These are phyloP conservation scores for Python bivittatus DNA, from an alignment of 2,113 vertebrate genomes.

Conservation along the genomic window DNA sequence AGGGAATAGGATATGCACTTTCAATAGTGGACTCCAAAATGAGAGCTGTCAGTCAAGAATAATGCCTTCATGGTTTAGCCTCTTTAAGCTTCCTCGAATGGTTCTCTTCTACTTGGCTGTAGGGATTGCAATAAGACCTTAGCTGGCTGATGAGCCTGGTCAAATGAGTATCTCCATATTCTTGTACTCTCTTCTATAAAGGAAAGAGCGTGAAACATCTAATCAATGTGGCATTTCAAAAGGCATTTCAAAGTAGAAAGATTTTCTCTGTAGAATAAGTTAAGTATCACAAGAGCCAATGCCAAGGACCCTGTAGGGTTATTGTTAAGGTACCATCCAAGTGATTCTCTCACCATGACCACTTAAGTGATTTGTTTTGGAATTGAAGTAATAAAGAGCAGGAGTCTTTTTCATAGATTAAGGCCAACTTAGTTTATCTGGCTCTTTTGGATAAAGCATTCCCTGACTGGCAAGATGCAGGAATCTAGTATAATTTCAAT, in stretches of 20 bases:
- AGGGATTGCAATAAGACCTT: neutral
- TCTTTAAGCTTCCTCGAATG: slow-evolving; percentile 40
- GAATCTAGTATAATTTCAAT: slow-evolving; percentile 67
- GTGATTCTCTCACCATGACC: slow-evolving; percentile 2
- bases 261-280: slow-evolving; percentile 34
- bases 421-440: slow-evolving; percentile 44
- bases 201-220: neutral
- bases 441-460: slow-evolving; percentile 54
- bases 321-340: slow-evolving; percentile 34
- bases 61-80: slow-evolving; percentile 32
- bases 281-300: rapidly evolving
- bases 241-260: slow-evolving; percentile 1
- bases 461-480: slow-evolving; percentile 52
- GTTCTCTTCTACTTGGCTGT: slow-evolving; percentile 35
- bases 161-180: rapidly evolving
- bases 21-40: slow-evolving; percentile 21
- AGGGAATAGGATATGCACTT: slow-evolving; percentile 14
- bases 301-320: slow-evolving; percentile 45
- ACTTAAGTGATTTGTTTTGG: slow-evolving; percentile 10
- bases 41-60: slow-evolving; percentile 56
- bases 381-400: slow-evolving; percentile 8
- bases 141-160: neutral
- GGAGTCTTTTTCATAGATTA: slow-evolving; percentile 29
- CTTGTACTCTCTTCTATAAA: neutral
- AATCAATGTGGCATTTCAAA: slow-evolving; percentile 37